Conservation (phyloP, 2,113 vertebrate genomes). For the Oceanites oceanicus region DNA sequence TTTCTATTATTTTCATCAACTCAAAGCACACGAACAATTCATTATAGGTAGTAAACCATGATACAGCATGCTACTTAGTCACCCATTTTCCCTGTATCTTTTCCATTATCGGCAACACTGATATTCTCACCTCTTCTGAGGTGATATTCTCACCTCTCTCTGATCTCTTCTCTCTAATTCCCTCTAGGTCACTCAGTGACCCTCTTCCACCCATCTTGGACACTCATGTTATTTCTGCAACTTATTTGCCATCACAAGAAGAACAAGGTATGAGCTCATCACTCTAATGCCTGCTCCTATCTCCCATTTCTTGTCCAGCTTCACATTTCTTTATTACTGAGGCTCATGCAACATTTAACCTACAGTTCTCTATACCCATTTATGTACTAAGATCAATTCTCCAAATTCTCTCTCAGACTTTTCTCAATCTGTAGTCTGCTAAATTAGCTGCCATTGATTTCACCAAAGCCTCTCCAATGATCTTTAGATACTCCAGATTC, state of each 20-base stretch:
- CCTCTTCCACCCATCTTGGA: not conserved
- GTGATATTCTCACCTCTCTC: not conserved
- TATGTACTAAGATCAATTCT: not conserved
- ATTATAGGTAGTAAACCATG: not conserved
- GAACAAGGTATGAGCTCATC: not conserved
- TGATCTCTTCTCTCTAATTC: not conserved
- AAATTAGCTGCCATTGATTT: not conserved
- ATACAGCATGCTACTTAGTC: not conserved
- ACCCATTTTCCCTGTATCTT: not conserved
- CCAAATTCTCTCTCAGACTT: not conserved
- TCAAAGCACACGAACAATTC: not conserved
- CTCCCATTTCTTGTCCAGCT: not conserved
- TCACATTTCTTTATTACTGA: not conserved
- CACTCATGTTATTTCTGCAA: not conserved
- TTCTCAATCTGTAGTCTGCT: not conserved
- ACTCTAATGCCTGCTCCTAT: not conserved
- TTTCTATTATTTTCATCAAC: not conserved
- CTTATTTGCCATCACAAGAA: not conserved
- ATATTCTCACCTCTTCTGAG: not conserved
- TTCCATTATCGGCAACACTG: not conserved
- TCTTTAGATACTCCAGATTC: not conserved
- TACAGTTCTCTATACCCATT: not conserved
- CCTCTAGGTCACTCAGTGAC: not conserved
- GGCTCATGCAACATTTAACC: not conserved
- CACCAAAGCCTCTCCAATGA: not conserved